Conservation (phyloP, 2,113 vertebrate genomes). For the Eolophus roseicapilla region DNA sequence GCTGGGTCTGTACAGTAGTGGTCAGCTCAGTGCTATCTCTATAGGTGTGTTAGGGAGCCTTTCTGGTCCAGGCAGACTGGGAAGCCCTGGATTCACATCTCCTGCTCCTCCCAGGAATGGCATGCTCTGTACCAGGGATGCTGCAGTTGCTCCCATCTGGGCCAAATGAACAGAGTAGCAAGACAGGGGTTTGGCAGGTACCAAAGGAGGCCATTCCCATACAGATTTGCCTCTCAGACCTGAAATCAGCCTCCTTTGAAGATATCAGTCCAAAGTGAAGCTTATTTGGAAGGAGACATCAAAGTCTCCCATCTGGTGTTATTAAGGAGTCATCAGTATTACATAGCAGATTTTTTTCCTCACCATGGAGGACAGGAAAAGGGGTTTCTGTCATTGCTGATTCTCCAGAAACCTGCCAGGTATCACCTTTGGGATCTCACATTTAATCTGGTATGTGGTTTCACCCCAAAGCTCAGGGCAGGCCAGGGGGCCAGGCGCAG, state of each 20-base stretch:
- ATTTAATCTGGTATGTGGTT: not conserved
- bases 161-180: not conserved
- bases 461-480: not conserved
- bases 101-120: not conserved
- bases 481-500: not conserved
- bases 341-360: not conserved
- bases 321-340: not conserved
- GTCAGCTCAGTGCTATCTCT: not conserved
- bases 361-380: not conserved
- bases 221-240: not conserved
- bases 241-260: not conserved
- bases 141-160: accelerated
- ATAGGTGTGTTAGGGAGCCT: not conserved
- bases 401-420: not conserved
- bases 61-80: not conserved
- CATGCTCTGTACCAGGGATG: not conserved
- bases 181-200: not conserved
- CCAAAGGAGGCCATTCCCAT: not conserved
- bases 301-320: not conserved
- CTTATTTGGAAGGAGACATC: not conserved
- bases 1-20: not conserved
- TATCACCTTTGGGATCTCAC: not conserved
- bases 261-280: not conserved
- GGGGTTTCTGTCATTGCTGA: not conserved
- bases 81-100: not conserved